These are phyloP conservation scores for Torymus auratus DNA, from an alignment of 2,888 invertebrate genomes.

Conservation along the genomic window DNA sequence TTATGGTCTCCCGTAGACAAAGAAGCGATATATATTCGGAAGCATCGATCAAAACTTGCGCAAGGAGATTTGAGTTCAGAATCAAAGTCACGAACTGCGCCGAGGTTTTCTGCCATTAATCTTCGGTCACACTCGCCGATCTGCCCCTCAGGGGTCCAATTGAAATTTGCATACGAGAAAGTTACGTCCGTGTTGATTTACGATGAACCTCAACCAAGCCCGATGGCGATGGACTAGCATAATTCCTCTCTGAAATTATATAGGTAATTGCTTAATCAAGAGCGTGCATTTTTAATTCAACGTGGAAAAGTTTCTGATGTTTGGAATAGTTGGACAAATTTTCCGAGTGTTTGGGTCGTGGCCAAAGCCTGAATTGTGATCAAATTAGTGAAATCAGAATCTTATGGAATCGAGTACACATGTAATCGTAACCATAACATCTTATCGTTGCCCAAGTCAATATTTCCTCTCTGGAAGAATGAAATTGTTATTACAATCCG, in stretches of 20 bases:
- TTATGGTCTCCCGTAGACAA: background rate
- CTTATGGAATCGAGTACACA: no score
- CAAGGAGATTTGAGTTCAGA: slow-evolving; percentile 31
- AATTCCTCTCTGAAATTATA: background rate
- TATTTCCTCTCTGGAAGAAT: no score
- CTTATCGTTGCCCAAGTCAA: no score
- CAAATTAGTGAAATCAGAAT: no score
- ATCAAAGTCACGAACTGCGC: slow-evolving; percentile 32
- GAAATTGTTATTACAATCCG: no score
- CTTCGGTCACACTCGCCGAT: slow-evolving; percentile 14
- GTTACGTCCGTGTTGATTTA: slow-evolving; percentile 38
- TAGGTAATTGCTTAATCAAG: no score
- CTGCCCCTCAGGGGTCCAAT: slow-evolving; percentile 13
- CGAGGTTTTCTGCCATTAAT: slow-evolving; percentile 43
- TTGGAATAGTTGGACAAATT: no score
- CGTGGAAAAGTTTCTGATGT: no score
- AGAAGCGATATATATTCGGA: background rate
- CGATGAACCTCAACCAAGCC: background rate
- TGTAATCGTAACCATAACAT: no score
- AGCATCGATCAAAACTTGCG: slow-evolving; percentile 26
- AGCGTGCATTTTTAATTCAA: no score
- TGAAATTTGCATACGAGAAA: slow-evolving; percentile 50
- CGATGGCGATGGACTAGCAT: background rate
- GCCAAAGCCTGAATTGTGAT: no score
- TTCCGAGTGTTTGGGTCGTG: no score